phyloP scores from a whole-genome alignment of 2,888 invertebrate genomes.

The Euzophera pinguis region DNA sequence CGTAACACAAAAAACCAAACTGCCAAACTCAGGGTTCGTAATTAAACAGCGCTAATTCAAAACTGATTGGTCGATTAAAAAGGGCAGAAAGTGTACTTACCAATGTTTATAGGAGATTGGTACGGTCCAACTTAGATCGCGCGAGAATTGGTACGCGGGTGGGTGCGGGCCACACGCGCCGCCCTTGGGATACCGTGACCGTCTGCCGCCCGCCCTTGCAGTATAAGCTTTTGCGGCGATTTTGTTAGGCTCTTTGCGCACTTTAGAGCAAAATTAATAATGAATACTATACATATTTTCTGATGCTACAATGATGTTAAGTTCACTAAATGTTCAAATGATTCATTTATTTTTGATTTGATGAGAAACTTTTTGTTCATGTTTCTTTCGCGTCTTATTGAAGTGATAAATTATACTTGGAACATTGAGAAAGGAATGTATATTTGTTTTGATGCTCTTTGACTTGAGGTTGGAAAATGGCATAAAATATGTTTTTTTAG shows the following conservation, averaged over 20 bases:
- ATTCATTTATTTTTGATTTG: too few relatives aligned
- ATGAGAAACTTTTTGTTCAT: too few relatives aligned
- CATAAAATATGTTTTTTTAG: too few relatives aligned
- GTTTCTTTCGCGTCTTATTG: too few relatives aligned
- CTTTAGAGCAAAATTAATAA: not conserved
- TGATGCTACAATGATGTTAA: too few relatives aligned
- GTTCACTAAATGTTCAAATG: too few relatives aligned
- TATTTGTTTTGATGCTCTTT: too few relatives aligned
- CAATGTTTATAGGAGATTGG: not conserved
- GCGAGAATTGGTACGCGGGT: conserved; percentile 23
- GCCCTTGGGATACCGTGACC: conserved; percentile 34
- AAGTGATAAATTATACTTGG: too few relatives aligned
- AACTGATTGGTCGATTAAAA: not conserved
- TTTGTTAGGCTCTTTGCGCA: not conserved
- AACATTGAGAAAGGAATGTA: too few relatives aligned
- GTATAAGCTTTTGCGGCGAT: conserved; percentile 2
- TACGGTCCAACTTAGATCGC: conserved; percentile 48
- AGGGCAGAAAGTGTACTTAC: conserved; percentile 9
- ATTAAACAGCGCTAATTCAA: not conserved
- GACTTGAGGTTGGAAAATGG: too few relatives aligned
- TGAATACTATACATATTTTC: too few relatives aligned
- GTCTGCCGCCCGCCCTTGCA: conserved; percentile 50
- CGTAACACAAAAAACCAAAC: not conserved
- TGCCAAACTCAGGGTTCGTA: not conserved
- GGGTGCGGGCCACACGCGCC: conserved; percentile 33